Base-by-base conservation (phyloP, 2,888 invertebrate species). In the Apodemia hepburni region DNA sequence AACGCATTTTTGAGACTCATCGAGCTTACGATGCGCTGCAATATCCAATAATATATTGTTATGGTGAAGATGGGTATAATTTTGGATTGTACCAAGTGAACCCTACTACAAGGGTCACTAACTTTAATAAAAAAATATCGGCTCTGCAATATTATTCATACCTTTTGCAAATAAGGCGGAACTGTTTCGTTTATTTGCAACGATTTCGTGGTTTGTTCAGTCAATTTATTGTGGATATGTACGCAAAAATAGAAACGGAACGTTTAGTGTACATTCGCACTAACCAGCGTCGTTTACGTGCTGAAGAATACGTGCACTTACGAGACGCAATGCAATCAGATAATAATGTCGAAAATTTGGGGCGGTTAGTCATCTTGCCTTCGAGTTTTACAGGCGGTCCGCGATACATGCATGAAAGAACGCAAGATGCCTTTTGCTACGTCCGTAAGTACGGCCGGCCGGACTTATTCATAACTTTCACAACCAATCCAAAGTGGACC, bases 211-310 rank as follows among this genome's bases (percentile, higher is more conserved):
- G n/a, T 45, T n/a, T 12, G 6, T 45, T 45, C n/a, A 45, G n/a
- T 3, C 45, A 45, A n/a, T 45, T 45, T 45, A 64, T 6, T 8
- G 69, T 70, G 11, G 69, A 69, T 38, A 67, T 69, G 66, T 64
- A 75, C 61, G 73, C 71, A 1, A 77, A 73, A 64, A 71, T 77
- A 6, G 77, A 81, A 66, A 72, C 70, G 18, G 77, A 80, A 61
- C 67, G 78, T 9, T 66, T 82, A 33, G 59, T 67, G 5, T 82
- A 64, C 63, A 69, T 77, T 18, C 63, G 75, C 7, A 65, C 69
- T n/a, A 77, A 83, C 62, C 79, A 84, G 65, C 67, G 69, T 65
- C 81, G 73, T 64, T 69, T 68, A 70, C 80, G 71, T 59, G 51
- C 64, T 22, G 63, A 61, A 54, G 61, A 63, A 62, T 51, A n/a